Base-by-base conservation (phyloP, 2,888 invertebrate species). In the Arge pagana region DNA sequence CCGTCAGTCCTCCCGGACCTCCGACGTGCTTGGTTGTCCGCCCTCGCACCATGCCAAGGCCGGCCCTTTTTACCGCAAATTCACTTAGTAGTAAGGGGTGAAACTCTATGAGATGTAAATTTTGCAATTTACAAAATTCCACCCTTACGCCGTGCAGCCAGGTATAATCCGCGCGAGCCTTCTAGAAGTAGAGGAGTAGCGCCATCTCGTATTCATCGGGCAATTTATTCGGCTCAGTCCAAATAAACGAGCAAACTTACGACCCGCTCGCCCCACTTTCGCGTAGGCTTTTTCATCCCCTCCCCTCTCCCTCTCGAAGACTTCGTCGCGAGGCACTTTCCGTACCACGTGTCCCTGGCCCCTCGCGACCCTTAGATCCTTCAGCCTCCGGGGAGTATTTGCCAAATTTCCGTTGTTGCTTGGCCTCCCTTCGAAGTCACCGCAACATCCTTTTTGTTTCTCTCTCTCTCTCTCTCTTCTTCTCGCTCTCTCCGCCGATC, bases 191-290 rank as follows among this genome's bases (percentile, higher is more conserved):
- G 50, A 50, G 37, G 41, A 50, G 41, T 40, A 26, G 39, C 50
- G 41, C 40, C 50, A 43, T 42, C 50, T 43, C 50, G 50, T 33
- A 42, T 50, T 50, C 50, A 43, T 43, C 41, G 50, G 50, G 50
- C 50, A 50, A 50, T 50, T 50, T 50, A 50, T 50, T 50, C 50
- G 50, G 50, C 50, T 50, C 41, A 50, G 50, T 35, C 50, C 23
- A 50, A 50, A 50, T 50, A 50, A 50, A 50, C 50, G 50, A 50
- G 50, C 50, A 23, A 42, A 50, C 50, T 41, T 41, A 41, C 42
- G 11, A 19, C 28, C 49, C 48, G 8, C 35, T 42, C 28, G 19
- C 21, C 48, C 36, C 30, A 16, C 11, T 16, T n/a, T n/a, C n/a
- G n/a, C n/a, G n/a, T n/a, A n/a, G n/a, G n/a, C n/a, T n/a, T n/a